Conservation (phyloP, 1,140 invertebrate species). For the Diorhabda carinulata region DNA sequence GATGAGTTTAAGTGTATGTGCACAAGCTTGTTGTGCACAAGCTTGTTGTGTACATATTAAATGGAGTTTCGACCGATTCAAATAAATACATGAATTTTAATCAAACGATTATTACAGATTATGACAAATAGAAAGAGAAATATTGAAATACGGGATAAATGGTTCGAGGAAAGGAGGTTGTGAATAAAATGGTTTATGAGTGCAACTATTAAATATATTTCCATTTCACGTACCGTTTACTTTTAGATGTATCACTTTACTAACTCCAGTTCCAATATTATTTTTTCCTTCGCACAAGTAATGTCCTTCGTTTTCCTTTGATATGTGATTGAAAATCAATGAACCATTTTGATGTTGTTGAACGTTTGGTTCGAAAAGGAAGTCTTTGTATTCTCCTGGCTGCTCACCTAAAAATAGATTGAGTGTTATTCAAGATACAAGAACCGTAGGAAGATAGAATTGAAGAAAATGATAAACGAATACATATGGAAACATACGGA, state of each 20-base stretch:
- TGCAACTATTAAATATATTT: background rate
- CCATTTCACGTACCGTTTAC: constrained; percentile 68
- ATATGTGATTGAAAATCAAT: constrained; percentile 72
- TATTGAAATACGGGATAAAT: background rate
- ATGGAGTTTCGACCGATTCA: no score
- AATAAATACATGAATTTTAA: background rate
- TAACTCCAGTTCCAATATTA: constrained; percentile 80
- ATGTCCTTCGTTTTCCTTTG: constrained; percentile 81
- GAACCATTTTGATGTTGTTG: constrained; percentile 78
- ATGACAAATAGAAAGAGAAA: background rate
- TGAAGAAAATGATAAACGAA: background rate
- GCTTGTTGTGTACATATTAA: no score
- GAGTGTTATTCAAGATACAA: background rate
- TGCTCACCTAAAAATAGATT: constrained; percentile 56
- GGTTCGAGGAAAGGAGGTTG: background rate
- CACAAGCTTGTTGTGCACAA: no score
- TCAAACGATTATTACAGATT: background rate
- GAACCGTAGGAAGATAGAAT: background rate
- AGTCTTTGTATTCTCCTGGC: constrained; percentile 82
- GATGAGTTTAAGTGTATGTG: no score
- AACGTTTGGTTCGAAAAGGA: constrained; percentile 69
- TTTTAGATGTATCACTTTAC: constrained; percentile 82
- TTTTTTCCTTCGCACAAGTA: constrained; percentile 92
- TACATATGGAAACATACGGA: no score
- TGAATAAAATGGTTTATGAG: background rate